Evolutionary conservation across 2,888 invertebrate species (phyloP).

Genomic region (Brachycybe producta): DNA sequence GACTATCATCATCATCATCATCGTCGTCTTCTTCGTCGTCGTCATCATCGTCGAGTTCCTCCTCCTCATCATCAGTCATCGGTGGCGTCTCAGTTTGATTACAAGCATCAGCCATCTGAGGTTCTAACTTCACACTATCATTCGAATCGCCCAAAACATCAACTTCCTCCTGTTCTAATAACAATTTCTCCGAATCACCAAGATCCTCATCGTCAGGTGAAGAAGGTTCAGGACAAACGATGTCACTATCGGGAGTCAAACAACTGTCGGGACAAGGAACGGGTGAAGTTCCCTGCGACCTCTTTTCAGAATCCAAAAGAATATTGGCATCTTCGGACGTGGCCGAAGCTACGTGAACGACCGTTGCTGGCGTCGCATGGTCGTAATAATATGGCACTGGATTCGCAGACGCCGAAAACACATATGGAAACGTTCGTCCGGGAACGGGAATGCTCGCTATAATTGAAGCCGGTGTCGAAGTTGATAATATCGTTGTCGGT

Average conservation of each 20-base stretch:
- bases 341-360: slow-evolving; percentile 17
- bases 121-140: slow-evolving; percentile 6
- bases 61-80: slow-evolving; percentile 50
- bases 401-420: slow-evolving; percentile 8
- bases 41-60: slow-evolving; percentile 4
- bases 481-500: slow-evolving; percentile 1
- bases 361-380: slow-evolving; percentile 4
- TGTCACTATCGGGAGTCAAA: slow-evolving; percentile 4
- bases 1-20: background rate
- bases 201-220: background rate
- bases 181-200: background rate
- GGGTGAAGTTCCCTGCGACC: slow-evolving; percentile 19
- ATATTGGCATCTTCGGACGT: slow-evolving; percentile 2
- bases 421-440: slow-evolving; percentile 13
- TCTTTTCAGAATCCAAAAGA: slow-evolving; percentile 12
- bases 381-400: slow-evolving; percentile 17
- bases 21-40: background rate
- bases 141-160: slow-evolving; percentile 7
- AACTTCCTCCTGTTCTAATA: slow-evolving; percentile 1
- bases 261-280: slow-evolving; percentile 15
- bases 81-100: slow-evolving; percentile 67
- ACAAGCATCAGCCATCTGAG: slow-evolving; percentile 47
- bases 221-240: too few relatives aligned
- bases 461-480: background rate
- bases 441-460: slow-evolving; percentile 14